phyloP scores from a whole-genome alignment of 2,888 invertebrate species.

The Corbicula japonica region DNA sequence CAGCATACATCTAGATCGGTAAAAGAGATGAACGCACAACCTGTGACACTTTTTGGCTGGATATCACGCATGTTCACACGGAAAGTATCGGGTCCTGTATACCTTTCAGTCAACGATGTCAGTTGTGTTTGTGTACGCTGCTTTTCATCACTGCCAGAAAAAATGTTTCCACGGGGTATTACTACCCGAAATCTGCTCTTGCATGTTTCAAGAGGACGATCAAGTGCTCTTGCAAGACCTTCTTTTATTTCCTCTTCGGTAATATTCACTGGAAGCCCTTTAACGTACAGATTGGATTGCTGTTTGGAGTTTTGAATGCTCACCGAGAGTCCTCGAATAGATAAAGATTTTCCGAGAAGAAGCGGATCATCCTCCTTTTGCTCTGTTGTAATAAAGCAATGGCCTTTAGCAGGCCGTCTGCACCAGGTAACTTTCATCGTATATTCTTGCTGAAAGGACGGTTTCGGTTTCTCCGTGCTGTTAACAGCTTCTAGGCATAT shows the following conservation, averaged over 20 bases:
- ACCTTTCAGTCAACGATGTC: constrained; percentile 1
- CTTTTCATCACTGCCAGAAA: background rate
- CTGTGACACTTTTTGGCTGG: constrained; percentile 48
- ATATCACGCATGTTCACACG: constrained; percentile 41
- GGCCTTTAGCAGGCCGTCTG: constrained; percentile 68
- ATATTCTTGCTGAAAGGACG: constrained; percentile 41
- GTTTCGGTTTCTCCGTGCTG: no score
- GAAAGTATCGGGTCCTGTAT: constrained; percentile 32
- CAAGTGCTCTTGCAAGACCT: constrained; percentile 28
- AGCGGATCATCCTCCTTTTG: constrained; percentile 50
- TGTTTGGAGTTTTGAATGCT: no score
- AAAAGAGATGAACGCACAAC: constrained; percentile 64
- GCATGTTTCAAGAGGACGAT: background rate
- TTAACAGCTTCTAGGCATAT: constrained; percentile 21
- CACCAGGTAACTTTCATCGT: constrained; percentile 72
- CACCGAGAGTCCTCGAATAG: no score
- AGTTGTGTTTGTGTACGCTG: background rate
- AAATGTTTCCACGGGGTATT: constrained; percentile 36
- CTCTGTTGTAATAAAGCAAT: constrained; percentile 67
- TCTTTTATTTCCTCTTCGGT: constrained; percentile 57
- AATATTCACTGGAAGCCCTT: no score
- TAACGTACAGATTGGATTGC: no score
- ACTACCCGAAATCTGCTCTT: constrained; percentile 36
- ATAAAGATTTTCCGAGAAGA: background rate
- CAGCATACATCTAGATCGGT: constrained; percentile 66